Conservation (phyloP, 1,140 invertebrate species). For the Triops longicaudatus region DNA sequence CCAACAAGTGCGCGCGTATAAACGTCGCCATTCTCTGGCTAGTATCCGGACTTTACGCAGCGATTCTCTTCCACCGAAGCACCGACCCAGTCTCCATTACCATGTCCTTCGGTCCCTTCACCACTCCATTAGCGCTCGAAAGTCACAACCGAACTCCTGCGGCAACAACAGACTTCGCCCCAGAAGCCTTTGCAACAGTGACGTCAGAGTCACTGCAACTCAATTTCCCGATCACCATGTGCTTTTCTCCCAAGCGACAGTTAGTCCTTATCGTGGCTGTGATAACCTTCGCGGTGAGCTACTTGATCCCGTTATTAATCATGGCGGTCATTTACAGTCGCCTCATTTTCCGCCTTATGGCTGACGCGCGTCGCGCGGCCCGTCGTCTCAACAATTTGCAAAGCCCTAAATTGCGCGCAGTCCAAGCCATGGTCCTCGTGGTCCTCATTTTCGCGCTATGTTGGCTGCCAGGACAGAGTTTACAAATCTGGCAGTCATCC, state of each 20-base stretch:
- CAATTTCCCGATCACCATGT: not conserved
- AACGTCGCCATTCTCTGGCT: slow-evolving; percentile 23
- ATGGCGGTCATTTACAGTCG: slow-evolving; percentile 27
- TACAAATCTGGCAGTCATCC: slow-evolving; percentile 24
- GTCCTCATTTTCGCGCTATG: slow-evolving; percentile 28
- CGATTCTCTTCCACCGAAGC: slow-evolving; percentile 2
- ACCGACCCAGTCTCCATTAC: not conserved
- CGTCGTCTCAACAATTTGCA: slow-evolving; percentile 20
- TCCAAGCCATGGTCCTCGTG: slow-evolving; percentile 30
- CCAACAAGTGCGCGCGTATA: not conserved
- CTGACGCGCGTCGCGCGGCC: slow-evolving; percentile 16
- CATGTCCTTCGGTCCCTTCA: not conserved
- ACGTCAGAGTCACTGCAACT: not conserved
- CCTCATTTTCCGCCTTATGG: slow-evolving; percentile 16
- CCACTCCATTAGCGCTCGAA: not conserved
- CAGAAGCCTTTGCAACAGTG: not conserved
- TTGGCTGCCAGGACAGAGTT: slow-evolving; percentile 29
- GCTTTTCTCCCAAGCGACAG: not conserved
- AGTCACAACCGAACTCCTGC: not conserved
- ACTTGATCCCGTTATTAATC: slow-evolving; percentile 22
- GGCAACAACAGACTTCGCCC: not conserved
- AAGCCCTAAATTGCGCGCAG: slow-evolving; percentile 29
- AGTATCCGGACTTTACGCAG: slow-evolving; percentile 23
- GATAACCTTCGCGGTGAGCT: slow-evolving; percentile 20
- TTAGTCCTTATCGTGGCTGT: slow-evolving; percentile 11